Evolutionary conservation across 23 tunicate species (phyloP), one percentile per base, ranked within the genome.

Genomic region (Styela clava): DNA sequence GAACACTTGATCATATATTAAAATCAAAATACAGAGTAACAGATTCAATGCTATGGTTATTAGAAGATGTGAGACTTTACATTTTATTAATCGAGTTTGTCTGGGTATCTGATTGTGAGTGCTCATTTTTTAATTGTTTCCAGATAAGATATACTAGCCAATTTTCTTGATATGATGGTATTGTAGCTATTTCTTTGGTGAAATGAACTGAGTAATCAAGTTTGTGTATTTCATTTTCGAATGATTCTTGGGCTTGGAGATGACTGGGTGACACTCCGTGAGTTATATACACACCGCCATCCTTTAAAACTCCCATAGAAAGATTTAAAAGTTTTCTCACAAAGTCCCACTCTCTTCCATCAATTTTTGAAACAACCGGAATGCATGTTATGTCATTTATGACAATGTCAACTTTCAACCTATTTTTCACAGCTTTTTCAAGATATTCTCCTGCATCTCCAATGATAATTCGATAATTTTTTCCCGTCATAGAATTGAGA

Each of bases 381-480:
- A 83, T 87, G 27, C 86, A 92, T 21, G 97, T 87, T n/a, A 92
- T 33, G 61, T 92, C 97, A 64, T 83, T 83, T 24, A 92, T 84
- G 22, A 92, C 52, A 31, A 67, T 65, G 74, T 92, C 97, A 84
- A 92, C 87, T 34, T 83, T 79, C 5, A 32, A 36, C 0, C 79
- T 83, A 29, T 88, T 78, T 68, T 82, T 56, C 2, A 63, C 83
- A 33, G 69, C 83, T 32, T 74, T 23, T 65, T 79, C 52, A 1
- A 92, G 37, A 27, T 83, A 74, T 33, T 74, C 52, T 25, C 87
- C 86, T 74, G 88, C 84, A 69, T 92, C 97, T 5, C 77, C 97
- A 29, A 74, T 79, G 24, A 83, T 78, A n/a, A 92, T 79, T 80
- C 80, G 35, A 32, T 85, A 90, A 67, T 90, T 90, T 5, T 80